Base-by-base conservation (phyloP, 2,888 invertebrate genomes). In the Conistra vaccinii region DNA sequence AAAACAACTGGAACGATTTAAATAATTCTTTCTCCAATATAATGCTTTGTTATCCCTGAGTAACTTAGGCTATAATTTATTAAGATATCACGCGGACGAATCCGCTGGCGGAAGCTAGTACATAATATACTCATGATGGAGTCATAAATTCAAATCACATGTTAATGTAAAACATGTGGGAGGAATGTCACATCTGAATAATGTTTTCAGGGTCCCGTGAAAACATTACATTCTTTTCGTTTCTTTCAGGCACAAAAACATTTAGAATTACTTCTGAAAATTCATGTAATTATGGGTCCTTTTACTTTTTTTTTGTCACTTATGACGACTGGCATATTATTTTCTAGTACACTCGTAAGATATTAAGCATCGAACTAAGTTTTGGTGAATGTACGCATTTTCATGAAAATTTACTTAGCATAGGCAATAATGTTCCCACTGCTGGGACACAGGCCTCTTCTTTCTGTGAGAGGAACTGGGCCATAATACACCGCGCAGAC, bases 91-190 rank as follows among this genome's bases (percentile, higher is more conserved):
- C 39, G 9, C 10, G 39, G 39, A 10, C 10, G 14, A 42, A 42
- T 0, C 42, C 42, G 42, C 42, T 5, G 14, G 4, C 14, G 0
- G 14, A 14, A 14, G 14, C 42, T 14, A 14, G 42, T 29, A 55
- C 23, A 65, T 65, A 65, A 48, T 32, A 5, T 66, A 32, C n/a
- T 14, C 26, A 67, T 69, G 61, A 67, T 69, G 61, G 51, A 76
- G 62, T 71, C 76, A 66, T 82, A 85, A 66, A 85, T 85, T 85
- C 74, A 77, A 84, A 85, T 80, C 62, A 66, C 45, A 84, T 85
- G 86, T 51, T 69, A 83, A 84, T 84, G 26, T 62, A 48, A 75
- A 62, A 80, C 73, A 74, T 61, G 58, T 32, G 48, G 51, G 63
- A 61, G 62, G 62, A 73, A 75, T 81, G 65, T 74, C 61, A 73